These are phyloP conservation scores for Montipora capitata DNA, from an alignment of 92 coral and sea anemone genomes.

Conservation along the genomic window DNA sequence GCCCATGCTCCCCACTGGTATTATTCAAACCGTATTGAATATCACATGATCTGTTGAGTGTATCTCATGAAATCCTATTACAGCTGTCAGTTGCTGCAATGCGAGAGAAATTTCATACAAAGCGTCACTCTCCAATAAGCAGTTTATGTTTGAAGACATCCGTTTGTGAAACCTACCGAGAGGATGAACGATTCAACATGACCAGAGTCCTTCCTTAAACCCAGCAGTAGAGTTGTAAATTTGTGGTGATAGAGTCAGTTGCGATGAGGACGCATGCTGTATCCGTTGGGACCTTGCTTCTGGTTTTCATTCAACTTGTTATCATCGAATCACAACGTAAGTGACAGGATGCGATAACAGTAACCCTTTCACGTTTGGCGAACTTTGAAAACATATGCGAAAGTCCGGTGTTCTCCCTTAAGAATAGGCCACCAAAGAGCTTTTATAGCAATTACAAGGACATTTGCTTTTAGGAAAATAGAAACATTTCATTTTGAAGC, in stretches of 20 bases:
- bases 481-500: not conserved
- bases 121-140: slow-evolving; percentile 12
- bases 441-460: not conserved
- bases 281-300: not conserved
- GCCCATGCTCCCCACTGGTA: not conserved
- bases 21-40: too few relatives aligned
- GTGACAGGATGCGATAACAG: not conserved
- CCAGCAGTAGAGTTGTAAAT: not conserved
- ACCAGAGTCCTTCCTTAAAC: not conserved
- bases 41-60: slow-evolving; percentile 8
- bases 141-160: not conserved
- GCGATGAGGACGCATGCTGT: slow-evolving; percentile 11
- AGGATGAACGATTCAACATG: not conserved
- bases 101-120: slow-evolving; percentile 18
- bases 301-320: slow-evolving; percentile 22
- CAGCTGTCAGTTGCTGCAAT: not conserved
- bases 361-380: not conserved
- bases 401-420: not conserved
- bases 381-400: not conserved
- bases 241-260: not conserved
- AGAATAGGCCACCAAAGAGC: not conserved
- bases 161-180: not conserved
- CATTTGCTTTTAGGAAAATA: not conserved
- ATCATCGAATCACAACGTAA: slow-evolving; percentile 29
- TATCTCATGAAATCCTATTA: not conserved